Evolutionary conservation across 2,797 vertebrate genomes (phyloP), one percentile per base, ranked within the genome.

Genomic region (Apogon talboti): DNA sequence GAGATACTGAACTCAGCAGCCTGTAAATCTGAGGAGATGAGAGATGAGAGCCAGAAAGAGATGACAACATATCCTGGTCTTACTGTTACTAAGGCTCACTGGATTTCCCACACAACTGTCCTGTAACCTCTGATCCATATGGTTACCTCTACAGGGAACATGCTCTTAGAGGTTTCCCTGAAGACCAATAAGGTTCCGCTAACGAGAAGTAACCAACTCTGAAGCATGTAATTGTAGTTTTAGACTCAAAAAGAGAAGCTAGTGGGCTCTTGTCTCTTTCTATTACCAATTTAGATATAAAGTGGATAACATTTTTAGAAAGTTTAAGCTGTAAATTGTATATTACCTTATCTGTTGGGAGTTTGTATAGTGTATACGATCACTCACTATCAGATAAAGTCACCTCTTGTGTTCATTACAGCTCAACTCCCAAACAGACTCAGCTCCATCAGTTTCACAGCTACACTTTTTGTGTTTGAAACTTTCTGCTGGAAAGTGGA

Each of bases 11-110:
- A 70, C 83, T 81, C 76, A 84, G 74, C 79, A 61, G 63, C n/a
- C 56, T 74, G 62, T 82, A 76, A 85, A 84, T 86, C 63, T 58
- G 51, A 79, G 38, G 68, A 81, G 68, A 80, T 69, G 70, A 70
- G 68, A 81, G 68, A 80, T 69, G 70, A 70, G 58, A 69, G 56
- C 55, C 48, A 48, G 66, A 58, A 59, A 63, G 74, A 59, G 64
- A 73, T 73, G 70, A 84, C 73, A 44, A 30, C 8, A 0, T 35
- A 58, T 50, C 37, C 58, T 4, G n/a, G 41, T 51, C 60, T 76
- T 61, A 59, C 70, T 35, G 64, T 76, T 76, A 65, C 40, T 81
- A 49, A 72, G 43, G 11, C 42, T 59, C n/a, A 15, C 47, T 1
- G n/a, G 43, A 62, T 40, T 64, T 65, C 69, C 53, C 52, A 64